A percentile compares a stretch with the other conserved stretches of the same genome.
These are phyloP conservation scores for Myripristis murdjan DNA, from an alignment of 2,797 vertebrate species.

Conservation along the genomic window DNA sequence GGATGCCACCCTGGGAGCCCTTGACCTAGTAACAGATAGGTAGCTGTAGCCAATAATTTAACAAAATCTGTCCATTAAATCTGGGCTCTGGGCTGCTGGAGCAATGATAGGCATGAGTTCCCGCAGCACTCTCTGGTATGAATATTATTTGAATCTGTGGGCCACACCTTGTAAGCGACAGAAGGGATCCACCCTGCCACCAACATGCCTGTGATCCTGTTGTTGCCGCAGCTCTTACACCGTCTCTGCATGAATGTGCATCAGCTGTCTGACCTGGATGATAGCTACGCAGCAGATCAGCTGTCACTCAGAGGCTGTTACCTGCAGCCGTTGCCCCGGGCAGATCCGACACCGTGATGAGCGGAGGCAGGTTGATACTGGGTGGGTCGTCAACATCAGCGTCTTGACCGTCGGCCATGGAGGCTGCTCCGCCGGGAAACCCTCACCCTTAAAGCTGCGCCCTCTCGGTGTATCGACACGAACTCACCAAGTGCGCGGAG, in stretches of 20 bases:
- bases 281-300: too few relatives aligned
- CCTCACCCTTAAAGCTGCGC: neutral
- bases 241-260: neutral
- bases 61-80: too few relatives aligned
- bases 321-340: conserved; percentile 79
- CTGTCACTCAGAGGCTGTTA: conserved; percentile 28
- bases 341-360: conserved; percentile 81
- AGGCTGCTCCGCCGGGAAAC: conserved; percentile 20
- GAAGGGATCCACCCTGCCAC: neutral
- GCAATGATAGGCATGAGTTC: too few relatives aligned
- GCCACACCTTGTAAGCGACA: conserved; percentile 38
- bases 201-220: neutral
- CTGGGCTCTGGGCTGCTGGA: too few relatives aligned
- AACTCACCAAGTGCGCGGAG: neutral
- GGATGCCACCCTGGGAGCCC: too few relatives aligned
- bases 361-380: conserved; percentile 69
- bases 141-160: neutral
- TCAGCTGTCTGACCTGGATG: neutral
- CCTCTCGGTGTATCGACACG: neutral
- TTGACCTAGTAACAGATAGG: too few relatives aligned
- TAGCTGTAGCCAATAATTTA: too few relatives aligned
- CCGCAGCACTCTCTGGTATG: too few relatives aligned
- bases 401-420: conserved; percentile 78
- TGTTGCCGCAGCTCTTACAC: neutral
- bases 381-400: conserved; percentile 74